phyloP scores from a whole-genome alignment of 2,888 invertebrate genomes.

The Amorpha juglandis region DNA sequence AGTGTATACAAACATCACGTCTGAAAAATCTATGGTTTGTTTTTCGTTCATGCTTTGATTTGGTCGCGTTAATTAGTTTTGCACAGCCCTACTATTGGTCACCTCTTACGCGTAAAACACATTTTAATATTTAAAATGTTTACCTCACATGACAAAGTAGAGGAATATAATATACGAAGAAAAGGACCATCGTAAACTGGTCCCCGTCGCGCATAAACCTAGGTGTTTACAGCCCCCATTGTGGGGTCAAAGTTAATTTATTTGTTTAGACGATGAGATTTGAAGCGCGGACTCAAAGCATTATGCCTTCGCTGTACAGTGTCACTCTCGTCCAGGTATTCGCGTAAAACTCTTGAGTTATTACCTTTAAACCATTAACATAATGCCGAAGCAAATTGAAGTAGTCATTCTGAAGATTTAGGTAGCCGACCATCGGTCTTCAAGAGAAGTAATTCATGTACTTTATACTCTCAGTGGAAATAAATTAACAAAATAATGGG shows the following conservation, averaged over 20 bases:
- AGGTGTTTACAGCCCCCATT: constrained; percentile 63
- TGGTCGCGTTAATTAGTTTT: too few relatives aligned
- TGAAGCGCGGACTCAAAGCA: constrained; percentile 39
- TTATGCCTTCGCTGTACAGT: constrained; percentile 44
- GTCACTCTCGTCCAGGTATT: constrained; percentile 39
- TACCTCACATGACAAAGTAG: constrained; percentile 42
- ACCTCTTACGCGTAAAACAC: constrained; percentile 1
- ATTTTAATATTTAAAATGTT: constrained; percentile 31
- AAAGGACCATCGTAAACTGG: constrained; percentile 56
- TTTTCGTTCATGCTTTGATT: too few relatives aligned
- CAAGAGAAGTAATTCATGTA: not conserved
- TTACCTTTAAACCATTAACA: constrained; percentile 42
- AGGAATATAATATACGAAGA: too few relatives aligned
- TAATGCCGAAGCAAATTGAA: constrained; percentile 47
- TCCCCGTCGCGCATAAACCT: constrained; percentile 66
- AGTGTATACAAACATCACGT: too few relatives aligned
- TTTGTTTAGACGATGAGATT: constrained; percentile 40
- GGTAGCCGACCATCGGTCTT: constrained; percentile 29
- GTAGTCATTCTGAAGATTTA: constrained; percentile 47
- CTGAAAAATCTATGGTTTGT: too few relatives aligned
- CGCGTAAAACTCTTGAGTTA: constrained; percentile 53
- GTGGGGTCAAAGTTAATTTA: constrained; percentile 71
- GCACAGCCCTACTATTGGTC: constrained; percentile 1
- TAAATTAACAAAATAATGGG: constrained; percentile 16
- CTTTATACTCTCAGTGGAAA: constrained; percentile 6